Conservation (phyloP, 2,888 invertebrate species). For the Parochlus steinenii region DNA sequence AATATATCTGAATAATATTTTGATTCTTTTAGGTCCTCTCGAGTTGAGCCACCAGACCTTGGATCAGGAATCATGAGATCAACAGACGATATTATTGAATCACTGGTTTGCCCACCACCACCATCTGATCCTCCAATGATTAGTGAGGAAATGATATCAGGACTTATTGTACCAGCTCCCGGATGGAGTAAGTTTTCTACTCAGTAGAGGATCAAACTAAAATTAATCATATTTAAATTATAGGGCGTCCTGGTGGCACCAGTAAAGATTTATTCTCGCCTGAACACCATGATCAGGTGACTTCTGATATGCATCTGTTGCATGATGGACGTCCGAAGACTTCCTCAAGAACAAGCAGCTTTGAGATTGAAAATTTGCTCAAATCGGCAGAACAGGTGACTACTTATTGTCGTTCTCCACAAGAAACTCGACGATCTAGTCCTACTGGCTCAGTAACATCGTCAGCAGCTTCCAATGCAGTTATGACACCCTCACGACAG, state of each 20-base stretch:
- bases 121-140: conserved; percentile 85
- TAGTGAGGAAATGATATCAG: conserved; percentile 91
- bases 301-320: conserved; percentile 9
- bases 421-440: conserved; percentile 70
- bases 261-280: conserved; percentile 63
- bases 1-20: conserved; percentile 2
- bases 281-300: conserved; percentile 36
- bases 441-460: conserved; percentile 77
- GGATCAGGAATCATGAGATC: conserved; percentile 65
- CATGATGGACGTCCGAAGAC: conserved; percentile 33
- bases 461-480: conserved; percentile 50
- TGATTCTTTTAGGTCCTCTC: conserved; percentile 43
- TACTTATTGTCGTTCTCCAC: conserved; percentile 81
- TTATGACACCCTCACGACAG: conserved; percentile 65
- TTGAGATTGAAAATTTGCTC: conserved; percentile 88
- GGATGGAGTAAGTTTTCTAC: conserved; percentile 67
- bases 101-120: conserved; percentile 89
- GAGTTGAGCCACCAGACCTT: conserved; percentile 64
- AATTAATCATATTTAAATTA: background rate
- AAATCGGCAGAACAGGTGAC: conserved; percentile 61
- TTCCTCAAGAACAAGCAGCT: conserved; percentile 73
- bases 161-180: conserved; percentile 91
- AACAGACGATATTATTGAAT: conserved; percentile 91
- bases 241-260: conserved; percentile 20
- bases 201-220: background rate